Evolutionary conservation across 2,797 vertebrate genomes (phyloP), one percentile per base, ranked within the genome.

Genomic region (Geotria australis): DNA sequence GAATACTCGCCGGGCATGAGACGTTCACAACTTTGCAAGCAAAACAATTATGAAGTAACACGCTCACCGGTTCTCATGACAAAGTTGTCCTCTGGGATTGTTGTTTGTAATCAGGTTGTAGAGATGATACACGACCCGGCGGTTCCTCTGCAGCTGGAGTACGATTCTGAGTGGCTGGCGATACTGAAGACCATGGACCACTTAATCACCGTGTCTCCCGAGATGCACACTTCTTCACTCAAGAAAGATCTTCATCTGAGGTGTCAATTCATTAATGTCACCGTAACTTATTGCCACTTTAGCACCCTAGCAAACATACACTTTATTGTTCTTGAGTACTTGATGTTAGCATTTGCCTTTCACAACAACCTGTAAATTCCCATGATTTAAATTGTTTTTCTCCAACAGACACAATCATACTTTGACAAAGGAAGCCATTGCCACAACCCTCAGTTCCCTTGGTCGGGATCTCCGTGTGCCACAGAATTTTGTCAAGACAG

Each of bases 101-200:
- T 38, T 3, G 60, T 64, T 57, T 47, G 57, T 6, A 63, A 66
- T 13, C 68, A 94, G 86, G 74, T 95, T 56, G 74, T 98, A 69
- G 86, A 98, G 2, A 60, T 98, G 62, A 71, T 76, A 6, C 85
- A 95, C 56, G 76, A 88, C 61, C 69, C 75, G 1, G 76, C 60
- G 47, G 83, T 81, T 12, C 71, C 82, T 1, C 76, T 78, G 46
- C 65, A 67, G 1, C 69, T 98, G 8, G 81, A 94, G 62, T 98
- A 91, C 8, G 91, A 98, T 58, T 71, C 79, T 0, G 91, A 98
- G 67, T 95, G 91, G 91, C 76, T 98, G 48, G 78, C 83, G 58
- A 67, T 98, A 61, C 75, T 98, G 55, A 89, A 81, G 67, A 71
- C 79, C 53, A 95, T 86, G 46, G 68, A 83, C 61, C 62, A 60